Percentiles rank a stretch among this genome's conserved stretches.
Evolutionary conservation across 2,797 vertebrate genomes (phyloP).

Genomic region (Ctenopoma kingsleyae): DNA sequence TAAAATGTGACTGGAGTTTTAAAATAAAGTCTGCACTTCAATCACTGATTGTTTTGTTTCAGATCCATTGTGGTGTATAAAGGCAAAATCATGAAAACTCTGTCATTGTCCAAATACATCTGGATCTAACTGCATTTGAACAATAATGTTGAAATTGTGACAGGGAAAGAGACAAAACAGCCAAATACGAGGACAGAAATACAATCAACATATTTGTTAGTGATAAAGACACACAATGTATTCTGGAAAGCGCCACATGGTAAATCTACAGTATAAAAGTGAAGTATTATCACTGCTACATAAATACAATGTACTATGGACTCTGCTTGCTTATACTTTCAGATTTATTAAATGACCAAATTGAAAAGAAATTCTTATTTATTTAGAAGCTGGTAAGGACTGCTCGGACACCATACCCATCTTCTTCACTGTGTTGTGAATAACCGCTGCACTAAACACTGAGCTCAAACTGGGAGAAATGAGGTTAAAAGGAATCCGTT

Average conservation of each 20-base stretch:
- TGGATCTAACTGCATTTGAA: too few relatives aligned
- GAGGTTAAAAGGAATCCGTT: background rate
- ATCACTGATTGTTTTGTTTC: too few relatives aligned
- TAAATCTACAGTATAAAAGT: too few relatives aligned
- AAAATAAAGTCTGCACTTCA: too few relatives aligned
- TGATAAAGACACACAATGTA: background rate
- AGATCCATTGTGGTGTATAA: too few relatives aligned
- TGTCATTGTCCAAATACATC: too few relatives aligned
- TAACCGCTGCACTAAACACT: conserved; percentile 10
- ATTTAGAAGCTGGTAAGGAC: background rate
- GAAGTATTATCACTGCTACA: background rate
- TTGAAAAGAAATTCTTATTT: background rate
- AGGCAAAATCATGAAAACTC: too few relatives aligned
- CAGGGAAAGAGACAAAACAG: too few relatives aligned
- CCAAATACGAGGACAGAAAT: background rate
- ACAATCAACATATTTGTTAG: background rate
- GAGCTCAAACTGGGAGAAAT: background rate
- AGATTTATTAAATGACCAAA: conserved; percentile 13
- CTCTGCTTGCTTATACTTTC: conserved; percentile 1
- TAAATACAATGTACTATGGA: background rate
- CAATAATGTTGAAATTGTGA: too few relatives aligned
- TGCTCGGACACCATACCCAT: conserved; percentile 20
- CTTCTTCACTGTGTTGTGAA: conserved; percentile 15
- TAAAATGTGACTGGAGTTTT: too few relatives aligned
- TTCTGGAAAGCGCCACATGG: background rate